Evolutionary conservation across 2,797 vertebrate genomes (phyloP).

Genomic region (Trachurus trachurus): DNA sequence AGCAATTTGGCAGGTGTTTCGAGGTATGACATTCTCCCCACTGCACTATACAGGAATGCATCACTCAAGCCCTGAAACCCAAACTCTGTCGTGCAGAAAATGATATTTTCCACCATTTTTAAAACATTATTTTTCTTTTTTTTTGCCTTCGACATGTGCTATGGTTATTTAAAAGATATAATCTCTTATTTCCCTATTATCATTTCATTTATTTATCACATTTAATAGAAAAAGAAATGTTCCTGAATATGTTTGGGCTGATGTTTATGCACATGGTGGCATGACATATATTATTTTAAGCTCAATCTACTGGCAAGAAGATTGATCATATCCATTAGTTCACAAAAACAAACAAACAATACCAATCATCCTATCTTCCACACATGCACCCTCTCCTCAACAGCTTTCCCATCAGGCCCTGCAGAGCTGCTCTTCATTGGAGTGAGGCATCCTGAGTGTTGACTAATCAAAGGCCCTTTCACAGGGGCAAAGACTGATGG

Average conservation of each 20-base stretch:
- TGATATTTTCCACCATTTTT: too few species aligned
- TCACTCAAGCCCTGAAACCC: background rate
- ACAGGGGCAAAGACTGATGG: conserved; percentile 68
- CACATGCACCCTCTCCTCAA: background rate
- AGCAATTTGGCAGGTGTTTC: conserved; percentile 13
- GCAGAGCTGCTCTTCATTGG: conserved; percentile 46
- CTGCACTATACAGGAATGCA: conserved; percentile 1
- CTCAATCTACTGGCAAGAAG: conserved; percentile 7
- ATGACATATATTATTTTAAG: conserved; percentile 1
- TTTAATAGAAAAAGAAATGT: background rate
- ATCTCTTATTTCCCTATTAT: background rate
- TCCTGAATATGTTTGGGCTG: background rate
- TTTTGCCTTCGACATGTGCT: background rate
- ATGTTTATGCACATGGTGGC: background rate
- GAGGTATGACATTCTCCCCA: conserved; percentile 16
- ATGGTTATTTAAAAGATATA: background rate
- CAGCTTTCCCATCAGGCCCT: conserved; percentile 25
- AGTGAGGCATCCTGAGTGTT: conserved; percentile 62
- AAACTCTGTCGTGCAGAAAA: background rate
- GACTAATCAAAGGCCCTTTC: conserved; percentile 77
- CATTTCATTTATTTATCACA: background rate
- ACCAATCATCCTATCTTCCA: background rate
- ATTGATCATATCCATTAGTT: background rate
- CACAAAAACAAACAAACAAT: background rate
- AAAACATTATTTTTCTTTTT: too few species aligned